Base-by-base conservation (phyloP, 2,888 invertebrate genomes). In the Eupithecia insigniata region DNA sequence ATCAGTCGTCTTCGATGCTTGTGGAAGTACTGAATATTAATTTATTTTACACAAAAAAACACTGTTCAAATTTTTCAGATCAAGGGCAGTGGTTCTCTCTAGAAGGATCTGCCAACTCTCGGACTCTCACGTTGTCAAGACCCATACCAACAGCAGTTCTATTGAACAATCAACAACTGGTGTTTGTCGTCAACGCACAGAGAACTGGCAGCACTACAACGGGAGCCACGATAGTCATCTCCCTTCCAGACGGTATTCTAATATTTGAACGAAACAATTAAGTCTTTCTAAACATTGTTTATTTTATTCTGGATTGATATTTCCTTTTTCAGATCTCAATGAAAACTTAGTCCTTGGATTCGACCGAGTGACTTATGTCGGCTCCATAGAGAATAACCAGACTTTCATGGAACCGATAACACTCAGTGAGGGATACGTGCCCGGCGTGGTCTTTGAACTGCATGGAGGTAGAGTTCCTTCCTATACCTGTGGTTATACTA, bases 1-100 rank as follows among this genome's bases (percentile, higher is more conserved):
- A 30, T 18, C 28, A 30, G 18, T 8, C 30, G 5, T 55, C 12
- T 55, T 26, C 14, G 5, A 26, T 55, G 5, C 18, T 60, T 60
- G 16, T 16, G 28, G 16, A 16, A 58, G 14, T 43, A 18, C 30
- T 60, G 7, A 30, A 16, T 60, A 8, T 30, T 60, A 16, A 30
- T 30, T 30, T 8, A 16, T n/a, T n/a, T n/a, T n/a, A n/a, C n/a
- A 18, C 1, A 10, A 60, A 2, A 60, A 28, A 36, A 12, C 36
- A 16, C n/a, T 28, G 18, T 32, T 18, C 58, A 7, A n/a, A 64
- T 39, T 14, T 82, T 83, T 51, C 77, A 87, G 87, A 82, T 10
- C 62, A 81, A 32, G 67, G 84, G 0, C 77, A 81, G 34, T 85
- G 83, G 82, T 87, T 85, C 58, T 60, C 22, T 14, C 66, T 81